Evolutionary conservation across 1,140 invertebrate species (phyloP), one percentile per base, ranked within the genome.

Genomic region (Drosophila kohkoa): DNA sequence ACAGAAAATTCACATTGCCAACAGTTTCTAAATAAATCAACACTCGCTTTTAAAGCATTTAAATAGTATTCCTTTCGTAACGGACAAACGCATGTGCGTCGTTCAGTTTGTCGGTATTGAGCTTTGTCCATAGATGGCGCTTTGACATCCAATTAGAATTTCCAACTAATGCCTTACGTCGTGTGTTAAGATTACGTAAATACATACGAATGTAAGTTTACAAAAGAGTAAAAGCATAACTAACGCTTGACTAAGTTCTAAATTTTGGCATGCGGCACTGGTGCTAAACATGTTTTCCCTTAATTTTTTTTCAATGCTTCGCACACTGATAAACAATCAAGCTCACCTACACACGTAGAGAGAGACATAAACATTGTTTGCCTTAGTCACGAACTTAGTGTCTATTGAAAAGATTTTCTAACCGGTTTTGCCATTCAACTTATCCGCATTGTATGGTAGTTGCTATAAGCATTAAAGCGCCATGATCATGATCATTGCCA

Each of bases 341-440:
- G n/a, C 49, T 38, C 43, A 67, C 54, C 25, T 52, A 68, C 30
- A 68, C 15, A 55, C 54, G 38, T 11, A 62, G 15, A 55, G 15
- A 69, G 3, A 41, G 32, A 38, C 1, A 43, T 11, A 65, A 65
- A 69, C 16, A 71, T 54, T 82, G 72, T 87, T 88, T 82, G 79
- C 77, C 73, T 79, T 69, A 82, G 76, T 88, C 82, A 82, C 86
- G 77, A 79, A 64, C 68, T 81, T 83, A 65, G 45, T 54, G 48
- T 57, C 43, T 57, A 58, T 35, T 60, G 54, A 66, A 75, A 77
- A 54, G 80, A 88, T 88, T 88, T 88, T 88, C 85, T 88, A 88
- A 88, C 83, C 83, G 83, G 83, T 88, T 88, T 79, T 79, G 28
- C 16, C 62, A 52, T 54, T 28, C 38, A 66, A 67, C 64, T 67